Conservation (phyloP, 2,113 vertebrate genomes). For the Poicephalus meyeri region DNA sequence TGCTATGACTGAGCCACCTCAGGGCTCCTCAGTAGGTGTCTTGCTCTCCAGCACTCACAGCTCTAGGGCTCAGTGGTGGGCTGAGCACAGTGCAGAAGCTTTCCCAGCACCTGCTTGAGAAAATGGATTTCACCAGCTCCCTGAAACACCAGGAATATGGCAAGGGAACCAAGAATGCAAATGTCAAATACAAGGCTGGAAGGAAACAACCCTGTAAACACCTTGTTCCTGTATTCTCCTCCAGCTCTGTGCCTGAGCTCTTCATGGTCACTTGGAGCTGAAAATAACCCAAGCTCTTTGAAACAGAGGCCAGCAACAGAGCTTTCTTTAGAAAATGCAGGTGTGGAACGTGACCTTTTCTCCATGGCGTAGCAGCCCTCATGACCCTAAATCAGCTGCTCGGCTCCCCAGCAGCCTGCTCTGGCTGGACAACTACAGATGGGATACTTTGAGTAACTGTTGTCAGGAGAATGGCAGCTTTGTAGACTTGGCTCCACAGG, state of each 20-base stretch:
- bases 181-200: neutral
- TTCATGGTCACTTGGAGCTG: neutral
- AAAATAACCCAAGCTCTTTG: constrained; percentile 28
- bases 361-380: neutral
- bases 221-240: constrained; percentile 27
- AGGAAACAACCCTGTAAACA: constrained; percentile 44
- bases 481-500: neutral
- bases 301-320: neutral
- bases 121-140: neutral
- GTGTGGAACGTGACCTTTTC: constrained; percentile 31
- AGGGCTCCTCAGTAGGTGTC: neutral
- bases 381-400: neutral
- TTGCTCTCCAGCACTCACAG: neutral
- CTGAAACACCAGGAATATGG: neutral
- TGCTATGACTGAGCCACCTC: neutral
- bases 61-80: neutral
- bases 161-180: neutral
- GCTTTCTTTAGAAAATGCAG: constrained; percentile 54
- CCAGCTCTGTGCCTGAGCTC: neutral
- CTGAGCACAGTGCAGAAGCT: neutral
- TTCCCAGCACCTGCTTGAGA: neutral
- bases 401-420: neutral
- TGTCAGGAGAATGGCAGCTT: neutral
- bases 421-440: neutral
- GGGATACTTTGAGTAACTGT: fast-evolving